Conservation (phyloP, 2,888 invertebrate genomes). For the Frankliniella intonsa region DNA sequence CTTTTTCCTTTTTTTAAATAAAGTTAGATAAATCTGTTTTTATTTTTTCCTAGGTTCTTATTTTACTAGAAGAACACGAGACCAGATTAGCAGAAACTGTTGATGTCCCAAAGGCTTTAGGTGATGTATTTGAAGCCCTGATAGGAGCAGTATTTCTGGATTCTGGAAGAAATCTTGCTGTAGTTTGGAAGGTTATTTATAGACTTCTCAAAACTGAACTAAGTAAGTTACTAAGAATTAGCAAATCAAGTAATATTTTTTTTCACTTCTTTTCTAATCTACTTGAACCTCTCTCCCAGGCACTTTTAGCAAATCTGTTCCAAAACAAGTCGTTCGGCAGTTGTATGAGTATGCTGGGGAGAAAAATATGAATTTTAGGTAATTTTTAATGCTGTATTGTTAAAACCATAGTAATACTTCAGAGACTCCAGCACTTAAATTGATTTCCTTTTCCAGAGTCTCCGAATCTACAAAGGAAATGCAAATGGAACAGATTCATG, state of each 20-base stretch:
- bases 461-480: constrained; percentile 30
- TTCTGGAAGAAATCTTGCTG: constrained; percentile 63
- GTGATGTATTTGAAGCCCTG: constrained; percentile 89
- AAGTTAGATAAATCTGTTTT: constrained; percentile 21
- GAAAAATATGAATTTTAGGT: constrained; percentile 63
- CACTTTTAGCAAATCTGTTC: constrained; percentile 73
- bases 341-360: constrained; percentile 77
- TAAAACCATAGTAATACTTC: background rate
- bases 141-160: constrained; percentile 90
- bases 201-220: constrained; percentile 82
- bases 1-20: background rate
- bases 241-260: background rate
- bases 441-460: background rate
- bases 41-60: constrained; percentile 45
- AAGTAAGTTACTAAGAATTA: constrained; percentile 44
- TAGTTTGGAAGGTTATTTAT: constrained; percentile 77
- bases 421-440: background rate
- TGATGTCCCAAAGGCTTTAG: constrained; percentile 87
- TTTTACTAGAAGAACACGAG: constrained; percentile 62
- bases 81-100: constrained; percentile 66
- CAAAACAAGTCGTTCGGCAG: constrained; percentile 84
- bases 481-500: background rate
- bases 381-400: constrained; percentile 44
- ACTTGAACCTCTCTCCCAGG: constrained; percentile 48
- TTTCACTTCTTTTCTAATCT: background rate